Conservation (phyloP, 2,888 invertebrate species). For the Thereva unica region DNA sequence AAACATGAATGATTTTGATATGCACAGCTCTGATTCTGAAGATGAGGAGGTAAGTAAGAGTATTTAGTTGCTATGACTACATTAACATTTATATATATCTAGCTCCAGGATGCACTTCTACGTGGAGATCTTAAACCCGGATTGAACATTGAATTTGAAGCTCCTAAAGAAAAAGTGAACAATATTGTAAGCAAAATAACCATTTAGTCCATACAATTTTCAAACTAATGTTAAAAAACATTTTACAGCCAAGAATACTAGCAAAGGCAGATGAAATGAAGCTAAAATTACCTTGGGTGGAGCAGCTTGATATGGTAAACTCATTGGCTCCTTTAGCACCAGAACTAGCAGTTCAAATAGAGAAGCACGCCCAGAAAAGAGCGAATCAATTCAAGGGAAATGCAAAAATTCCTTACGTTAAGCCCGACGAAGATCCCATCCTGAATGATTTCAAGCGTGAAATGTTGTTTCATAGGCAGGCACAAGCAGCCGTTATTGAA, state of each 20-base stretch:
- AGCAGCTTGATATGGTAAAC: conserved; percentile 79
- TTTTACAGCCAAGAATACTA: conserved; percentile 61
- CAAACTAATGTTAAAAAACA: not conserved
- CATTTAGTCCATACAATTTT: not conserved
- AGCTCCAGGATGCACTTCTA: conserved; percentile 90
- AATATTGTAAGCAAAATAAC: conserved; percentile 67
- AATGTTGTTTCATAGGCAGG: conserved; percentile 83
- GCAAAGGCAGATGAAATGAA: conserved; percentile 73
- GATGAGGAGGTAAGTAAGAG: conserved; percentile 51
- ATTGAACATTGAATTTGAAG: conserved; percentile 70
- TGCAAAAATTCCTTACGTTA: conserved; percentile 67
- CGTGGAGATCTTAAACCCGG: conserved; percentile 86
- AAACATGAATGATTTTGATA: conserved; percentile 29
- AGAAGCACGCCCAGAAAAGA: conserved; percentile 74
- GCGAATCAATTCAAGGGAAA: conserved; percentile 69
- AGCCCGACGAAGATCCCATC: conserved; percentile 74
- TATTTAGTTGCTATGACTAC: not conserved
- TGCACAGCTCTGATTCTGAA: conserved; percentile 51
- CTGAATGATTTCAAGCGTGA: conserved; percentile 92
- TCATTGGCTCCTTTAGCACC: conserved; percentile 81
- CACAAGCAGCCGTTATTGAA: conserved; percentile 82
- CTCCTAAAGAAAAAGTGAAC: conserved; percentile 67
- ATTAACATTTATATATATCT: conserved; percentile 43
- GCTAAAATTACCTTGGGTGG: conserved; percentile 80
- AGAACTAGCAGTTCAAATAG: conserved; percentile 76